Percentiles rank a stretch among this genome's conserved stretches.
These are phyloP conservation scores for Cairina moschata DNA, from an alignment of 2,113 vertebrate genomes.

Conservation along the genomic window DNA sequence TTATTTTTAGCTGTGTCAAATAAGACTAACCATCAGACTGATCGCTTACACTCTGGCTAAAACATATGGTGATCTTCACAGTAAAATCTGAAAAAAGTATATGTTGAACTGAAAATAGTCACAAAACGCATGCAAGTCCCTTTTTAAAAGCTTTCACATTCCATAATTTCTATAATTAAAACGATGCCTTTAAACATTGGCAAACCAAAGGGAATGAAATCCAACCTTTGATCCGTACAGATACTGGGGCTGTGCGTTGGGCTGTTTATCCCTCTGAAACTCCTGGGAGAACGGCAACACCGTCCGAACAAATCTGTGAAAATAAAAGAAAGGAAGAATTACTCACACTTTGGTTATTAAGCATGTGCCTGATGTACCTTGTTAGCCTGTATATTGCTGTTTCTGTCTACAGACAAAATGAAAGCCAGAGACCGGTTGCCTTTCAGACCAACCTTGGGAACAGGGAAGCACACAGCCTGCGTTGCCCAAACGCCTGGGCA, in stretches of 20 bases:
- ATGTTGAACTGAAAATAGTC: neutral
- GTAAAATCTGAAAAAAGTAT: neutral
- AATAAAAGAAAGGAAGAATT: neutral
- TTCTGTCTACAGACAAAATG: neutral
- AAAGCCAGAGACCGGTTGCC: neutral
- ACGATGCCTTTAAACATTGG: neutral
- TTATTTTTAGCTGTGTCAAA: conserved; percentile 10
- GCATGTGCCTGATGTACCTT: neutral
- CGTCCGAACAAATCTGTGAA: conserved; percentile 86
- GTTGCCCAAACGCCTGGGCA: neutral
- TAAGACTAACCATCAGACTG: neutral
- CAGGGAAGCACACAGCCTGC: neutral
- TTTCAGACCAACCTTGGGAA: neutral
- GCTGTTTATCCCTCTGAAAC: conserved; percentile 91
- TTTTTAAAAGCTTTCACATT: neutral
- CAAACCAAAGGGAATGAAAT: neutral
- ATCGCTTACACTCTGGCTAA: neutral
- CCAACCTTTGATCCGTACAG: conserved; percentile 89
- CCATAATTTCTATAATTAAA: neutral
- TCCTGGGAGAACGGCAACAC: conserved; percentile 89
- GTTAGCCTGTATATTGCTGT: neutral
- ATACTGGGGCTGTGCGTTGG: conserved; percentile 90
- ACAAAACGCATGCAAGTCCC: neutral
- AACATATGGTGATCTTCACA: neutral
- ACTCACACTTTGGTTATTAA: neutral